Base-by-base conservation (phyloP, 2,888 invertebrate species). In the Leptodirus hochenwartii region DNA sequence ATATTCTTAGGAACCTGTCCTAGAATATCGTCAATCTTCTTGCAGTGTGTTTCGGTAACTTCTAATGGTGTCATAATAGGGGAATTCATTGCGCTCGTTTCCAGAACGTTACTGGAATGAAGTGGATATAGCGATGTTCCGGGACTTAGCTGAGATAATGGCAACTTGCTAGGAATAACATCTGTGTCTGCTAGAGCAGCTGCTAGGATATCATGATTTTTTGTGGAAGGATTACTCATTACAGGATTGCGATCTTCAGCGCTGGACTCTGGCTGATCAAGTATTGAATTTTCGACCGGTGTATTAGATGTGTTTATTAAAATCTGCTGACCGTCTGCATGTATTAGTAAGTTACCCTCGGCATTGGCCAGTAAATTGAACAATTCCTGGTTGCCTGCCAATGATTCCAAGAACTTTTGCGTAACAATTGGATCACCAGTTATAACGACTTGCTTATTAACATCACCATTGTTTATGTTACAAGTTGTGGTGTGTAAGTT, bases 21-120 rank as follows among this genome's bases (percentile, higher is more conserved):
- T 28, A 46, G 35, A 33, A 56, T 47, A 29, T 53, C 50, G 30
- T 41, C 43, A 30, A 47, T 53, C 41, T 45, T 61, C 45, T 43
- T 60, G 38, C 31, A 54, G 47, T 46, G 58, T 37, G 38, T 56
- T 43, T 47, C 69, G 4, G 79, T 78, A 14, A 74, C 64, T 51
- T 81, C 81, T 15, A 76, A 54, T 0, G 81, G 74, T 2, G 81
- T 76, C 82, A 82, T 82, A 30, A 82, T 82, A 1, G 82, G 72
- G 2, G 70, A 77, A 50, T 74, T 78, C 46, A 79, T 67, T 10
- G 80, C 58, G 40, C 76, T 80, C 0, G 81, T 81, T 50, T 80
- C 81, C 3, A 72, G 66, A 0, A 79, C 76, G 37, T 69, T 64
- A 33, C 71, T 53, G 15, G 61, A 58, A 31, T 59, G 58, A 43